These are phyloP conservation scores for Thalpophila matura DNA, from an alignment of 2,888 invertebrate genomes.

Conservation along the genomic window DNA sequence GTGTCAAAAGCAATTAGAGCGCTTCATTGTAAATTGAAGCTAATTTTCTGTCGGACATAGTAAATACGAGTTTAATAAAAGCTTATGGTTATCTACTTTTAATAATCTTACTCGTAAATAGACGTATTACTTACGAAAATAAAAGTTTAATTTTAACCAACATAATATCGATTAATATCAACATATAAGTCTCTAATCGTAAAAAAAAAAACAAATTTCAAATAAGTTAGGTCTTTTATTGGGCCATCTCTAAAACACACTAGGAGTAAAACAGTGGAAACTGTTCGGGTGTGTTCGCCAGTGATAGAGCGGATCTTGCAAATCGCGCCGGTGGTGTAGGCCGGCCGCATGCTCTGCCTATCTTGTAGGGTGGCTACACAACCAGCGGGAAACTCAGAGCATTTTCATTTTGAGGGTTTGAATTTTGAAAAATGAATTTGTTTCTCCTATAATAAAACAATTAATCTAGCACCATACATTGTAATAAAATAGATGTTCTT, in stretches of 20 bases:
- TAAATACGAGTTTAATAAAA: background rate
- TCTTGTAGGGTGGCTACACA: conserved; percentile 52
- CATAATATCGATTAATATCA: no score
- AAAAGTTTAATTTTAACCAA: no score
- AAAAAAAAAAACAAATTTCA: no score
- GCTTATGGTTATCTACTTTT: no score
- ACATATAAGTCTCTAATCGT: no score
- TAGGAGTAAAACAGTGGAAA: conserved; percentile 69
- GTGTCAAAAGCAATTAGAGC: background rate
- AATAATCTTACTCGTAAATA: no score
- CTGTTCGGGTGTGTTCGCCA: conserved; percentile 76
- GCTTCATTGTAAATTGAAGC: background rate
- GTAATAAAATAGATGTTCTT: no score
- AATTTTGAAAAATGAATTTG: background rate
- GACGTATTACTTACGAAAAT: no score
- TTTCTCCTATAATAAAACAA: no score
- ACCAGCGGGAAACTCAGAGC: conserved; percentile 24
- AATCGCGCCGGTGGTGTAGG: conserved; percentile 74
- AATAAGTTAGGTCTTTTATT: background rate
- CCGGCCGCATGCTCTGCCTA: conserved; percentile 66
- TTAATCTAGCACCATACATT: no score
- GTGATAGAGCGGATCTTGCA: conserved; percentile 86
- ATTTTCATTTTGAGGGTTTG: background rate
- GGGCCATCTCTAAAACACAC: conserved; percentile 32
- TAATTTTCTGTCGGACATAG: background rate